Evolutionary conservation across 2,888 invertebrate species (phyloP).

Genomic region (Napeogenes inachia): DNA sequence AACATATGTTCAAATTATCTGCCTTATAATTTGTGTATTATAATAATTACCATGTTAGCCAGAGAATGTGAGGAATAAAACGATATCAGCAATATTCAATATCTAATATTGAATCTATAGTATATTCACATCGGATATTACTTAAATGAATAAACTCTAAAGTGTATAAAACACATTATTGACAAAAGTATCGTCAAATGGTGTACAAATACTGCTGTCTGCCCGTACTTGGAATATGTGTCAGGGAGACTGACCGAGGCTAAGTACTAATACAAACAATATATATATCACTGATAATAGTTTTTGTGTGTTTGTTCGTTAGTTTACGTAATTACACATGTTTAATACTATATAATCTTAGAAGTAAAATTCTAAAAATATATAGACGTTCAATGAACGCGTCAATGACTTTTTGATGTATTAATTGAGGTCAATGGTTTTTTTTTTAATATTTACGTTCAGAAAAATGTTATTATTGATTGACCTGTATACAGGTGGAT

Average conservation of each 20-base stretch:
- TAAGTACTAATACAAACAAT: constrained; percentile 17
- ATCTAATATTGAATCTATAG: no score
- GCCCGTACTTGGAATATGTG: constrained; percentile 55
- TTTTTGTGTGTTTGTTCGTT: background rate
- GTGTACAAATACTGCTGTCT: constrained; percentile 29
- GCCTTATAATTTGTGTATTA: background rate
- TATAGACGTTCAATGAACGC: no score
- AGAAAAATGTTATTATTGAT: background rate
- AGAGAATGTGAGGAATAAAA: background rate
- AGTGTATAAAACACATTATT: constrained; percentile 14
- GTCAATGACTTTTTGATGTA: no score
- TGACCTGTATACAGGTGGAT: no score
- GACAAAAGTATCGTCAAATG: constrained; percentile 28
- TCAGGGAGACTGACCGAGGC: constrained; percentile 53
- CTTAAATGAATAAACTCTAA: background rate
- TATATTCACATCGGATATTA: background rate
- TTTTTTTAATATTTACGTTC: background rate
- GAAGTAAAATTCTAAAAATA: no score
- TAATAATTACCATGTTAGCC: background rate
- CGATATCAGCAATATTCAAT: no score
- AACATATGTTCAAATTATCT: no score
- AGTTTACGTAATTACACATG: no score
- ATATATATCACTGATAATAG: constrained; percentile 1
- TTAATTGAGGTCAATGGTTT: no score
- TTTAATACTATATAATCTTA: no score